Evolutionary conservation across 2,113 vertebrate genomes (phyloP).

Genomic region (Xiphias gladius): DNA sequence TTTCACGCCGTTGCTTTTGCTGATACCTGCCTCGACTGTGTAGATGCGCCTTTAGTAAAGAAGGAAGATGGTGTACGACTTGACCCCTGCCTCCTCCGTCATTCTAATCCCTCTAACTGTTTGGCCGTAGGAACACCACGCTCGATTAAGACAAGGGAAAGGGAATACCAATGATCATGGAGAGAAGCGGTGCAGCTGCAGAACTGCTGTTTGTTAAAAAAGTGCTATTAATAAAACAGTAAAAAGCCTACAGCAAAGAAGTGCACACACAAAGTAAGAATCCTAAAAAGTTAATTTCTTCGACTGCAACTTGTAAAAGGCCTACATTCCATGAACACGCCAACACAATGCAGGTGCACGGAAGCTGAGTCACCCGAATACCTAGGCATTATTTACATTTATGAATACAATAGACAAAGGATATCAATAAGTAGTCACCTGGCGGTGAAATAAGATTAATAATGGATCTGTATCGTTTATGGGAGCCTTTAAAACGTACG

Average conservation of each 20-base stretch:
- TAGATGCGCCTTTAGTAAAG: slow-evolving; percentile 38
- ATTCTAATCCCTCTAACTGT: neutral
- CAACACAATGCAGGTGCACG: neutral
- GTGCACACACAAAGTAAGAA: neutral
- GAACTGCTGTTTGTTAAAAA: slow-evolving; percentile 16
- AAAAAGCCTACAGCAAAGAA: slow-evolving; percentile 15
- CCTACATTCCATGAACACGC: slow-evolving; percentile 17
- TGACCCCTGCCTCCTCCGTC: slow-evolving; percentile 29
- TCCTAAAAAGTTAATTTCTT: slow-evolving; percentile 21
- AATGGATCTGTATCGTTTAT: slow-evolving; percentile 41
- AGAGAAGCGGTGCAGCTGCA: neutral
- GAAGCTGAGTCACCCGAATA: slow-evolving; percentile 15
- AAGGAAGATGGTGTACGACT: slow-evolving; percentile 15
- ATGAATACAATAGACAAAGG: slow-evolving; percentile 30
- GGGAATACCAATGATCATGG: slow-evolving; percentile 1
- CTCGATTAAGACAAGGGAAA: neutral
- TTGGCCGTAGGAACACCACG: neutral
- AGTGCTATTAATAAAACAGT: slow-evolving; percentile 27
- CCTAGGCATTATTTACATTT: slow-evolving; percentile 16
- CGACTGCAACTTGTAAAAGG: slow-evolving; percentile 13
- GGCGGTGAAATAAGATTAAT: slow-evolving; percentile 30
- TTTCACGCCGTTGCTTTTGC: slow-evolving; percentile 39
- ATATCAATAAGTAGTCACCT: slow-evolving; percentile 33
- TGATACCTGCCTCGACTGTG: slow-evolving; percentile 10
- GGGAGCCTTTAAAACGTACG: slow-evolving; percentile 14